Evolutionary conservation across 2,888 invertebrate species (phyloP), one percentile per base, ranked within the genome.

Genomic region (Pristionchus entomophagus): DNA sequence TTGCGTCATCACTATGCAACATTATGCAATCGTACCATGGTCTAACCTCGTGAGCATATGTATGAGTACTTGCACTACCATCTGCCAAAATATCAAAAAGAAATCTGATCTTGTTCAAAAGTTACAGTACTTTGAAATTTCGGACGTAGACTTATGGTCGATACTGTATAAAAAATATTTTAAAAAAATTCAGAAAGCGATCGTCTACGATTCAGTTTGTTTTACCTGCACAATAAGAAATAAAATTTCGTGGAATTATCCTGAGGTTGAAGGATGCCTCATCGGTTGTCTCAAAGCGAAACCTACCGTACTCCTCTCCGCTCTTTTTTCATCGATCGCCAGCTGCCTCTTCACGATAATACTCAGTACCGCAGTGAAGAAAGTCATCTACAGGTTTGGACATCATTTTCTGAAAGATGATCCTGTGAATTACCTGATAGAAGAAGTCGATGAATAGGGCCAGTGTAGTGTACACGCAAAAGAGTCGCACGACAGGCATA

Each of bases 401-500:
- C 65, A 62, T 38, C 5, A 69, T 69, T 38, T 69, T 69, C 22
- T n/a, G 22, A 38, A n/a, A 45, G 32, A 22, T 29, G 51, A 73
- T 22, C 45, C 22, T 69, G 2, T 0, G n/a, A 69, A 69, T 69
- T 12, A 90, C 89, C 87, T 92, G 93, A 82, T 92, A 93, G 73
- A 93, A 78, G 84, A 91, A 93, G 86, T 93, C 93, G 53, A 93
- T 87, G 73, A 91, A 88, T 35, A 93, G 87, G 22, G 92, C 92
- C 6, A 93, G 88, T 14, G 92, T 90, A 0, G 91, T 91, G 88
- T 92, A 92, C 22, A 92, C 86, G 86, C 92, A 92, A 87, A 92
- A 92, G 12, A 92, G 88, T 51, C 89, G 91, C 12, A 92, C 92
- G 17, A 92, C 92, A 2, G 93, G 93, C 90, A 93, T 89, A 62